Evolutionary conservation across 2,888 invertebrate genomes (phyloP).

Genomic region (Lypha dubia): DNA sequence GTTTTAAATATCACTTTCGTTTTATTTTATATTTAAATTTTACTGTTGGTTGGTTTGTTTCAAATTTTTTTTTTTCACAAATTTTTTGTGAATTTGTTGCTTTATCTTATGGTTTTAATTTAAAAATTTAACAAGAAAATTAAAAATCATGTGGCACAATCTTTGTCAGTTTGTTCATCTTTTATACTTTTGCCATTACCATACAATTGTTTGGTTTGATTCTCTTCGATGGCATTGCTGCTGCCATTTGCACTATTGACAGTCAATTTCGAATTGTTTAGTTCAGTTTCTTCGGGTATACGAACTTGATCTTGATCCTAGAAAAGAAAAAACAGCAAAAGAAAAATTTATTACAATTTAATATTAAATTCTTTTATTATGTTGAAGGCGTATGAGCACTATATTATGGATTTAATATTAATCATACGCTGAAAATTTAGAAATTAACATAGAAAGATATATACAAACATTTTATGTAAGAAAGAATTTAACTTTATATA

Average conservation of each 20-base stretch:
- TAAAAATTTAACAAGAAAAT: slow-evolving; percentile 30
- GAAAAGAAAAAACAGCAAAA: not conserved
- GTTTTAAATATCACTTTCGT: slow-evolving; percentile 65
- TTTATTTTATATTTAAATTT: not conserved
- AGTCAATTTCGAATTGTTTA: slow-evolving; percentile 77
- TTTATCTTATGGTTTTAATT: slow-evolving; percentile 36
- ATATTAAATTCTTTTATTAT: not conserved
- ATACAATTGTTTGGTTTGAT: slow-evolving; percentile 68
- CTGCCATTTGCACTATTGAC: slow-evolving; percentile 73
- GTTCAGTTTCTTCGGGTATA: slow-evolving; percentile 85
- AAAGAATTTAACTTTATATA: too few species aligned
- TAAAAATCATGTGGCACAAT: slow-evolving; percentile 77
- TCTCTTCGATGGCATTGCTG: slow-evolving; percentile 33
- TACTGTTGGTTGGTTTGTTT: not conserved
- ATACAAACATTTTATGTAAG: too few species aligned
- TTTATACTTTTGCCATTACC: slow-evolving; percentile 74
- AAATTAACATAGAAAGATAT: too few species aligned
- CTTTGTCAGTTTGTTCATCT: slow-evolving; percentile 74
- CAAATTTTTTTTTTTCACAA: not conserved
- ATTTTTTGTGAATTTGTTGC: not conserved
- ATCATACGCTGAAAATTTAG: too few species aligned
- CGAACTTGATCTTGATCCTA: slow-evolving; percentile 84
- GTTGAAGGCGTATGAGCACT: not conserved
- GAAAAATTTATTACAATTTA: not conserved
- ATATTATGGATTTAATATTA: not conserved